A percentile compares a stretch with the other conserved stretches of the same genome.
phyloP scores from a whole-genome alignment of 2,113 vertebrate species.

The Nanger granti region DNA sequence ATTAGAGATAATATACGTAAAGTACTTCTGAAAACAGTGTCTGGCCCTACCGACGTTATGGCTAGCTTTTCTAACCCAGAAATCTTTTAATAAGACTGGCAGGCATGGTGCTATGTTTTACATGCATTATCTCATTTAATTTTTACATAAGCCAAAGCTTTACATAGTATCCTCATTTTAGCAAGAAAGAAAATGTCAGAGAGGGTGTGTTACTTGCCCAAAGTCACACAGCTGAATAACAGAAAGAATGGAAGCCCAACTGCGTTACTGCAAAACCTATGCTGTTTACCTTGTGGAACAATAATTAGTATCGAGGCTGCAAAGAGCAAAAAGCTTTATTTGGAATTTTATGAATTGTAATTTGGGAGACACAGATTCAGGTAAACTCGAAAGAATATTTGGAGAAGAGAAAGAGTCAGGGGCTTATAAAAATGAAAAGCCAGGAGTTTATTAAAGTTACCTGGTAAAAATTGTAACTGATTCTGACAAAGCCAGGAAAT shows the following conservation, averaged over 20 bases:
- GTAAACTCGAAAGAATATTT: not conserved
- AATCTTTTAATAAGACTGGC: not conserved
- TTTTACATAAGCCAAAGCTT: not conserved
- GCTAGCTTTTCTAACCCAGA: not conserved
- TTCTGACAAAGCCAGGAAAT: not conserved
- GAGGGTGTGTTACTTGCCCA: not conserved
- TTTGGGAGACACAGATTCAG: not conserved
- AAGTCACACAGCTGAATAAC: not conserved
- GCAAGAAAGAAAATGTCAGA: constrained; percentile 5
- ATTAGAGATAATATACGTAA: not conserved
- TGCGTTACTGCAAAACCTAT: not conserved
- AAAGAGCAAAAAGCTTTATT: not conserved
- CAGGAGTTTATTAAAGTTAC: not conserved
- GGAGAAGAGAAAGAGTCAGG: not conserved
- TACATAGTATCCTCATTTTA: not conserved
- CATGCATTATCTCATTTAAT: not conserved
- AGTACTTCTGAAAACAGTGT: not conserved
- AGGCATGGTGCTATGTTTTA: not conserved
- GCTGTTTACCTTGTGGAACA: not conserved
- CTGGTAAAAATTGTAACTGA: not conserved
- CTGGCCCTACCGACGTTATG: not conserved
- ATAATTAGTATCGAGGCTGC: not conserved
- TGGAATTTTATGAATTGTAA: not conserved
- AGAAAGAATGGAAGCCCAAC: not conserved
- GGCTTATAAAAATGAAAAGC: not conserved